These are phyloP conservation scores for Conus betulinus DNA, from an alignment of 1,140 invertebrate species.

Conservation along the genomic window DNA sequence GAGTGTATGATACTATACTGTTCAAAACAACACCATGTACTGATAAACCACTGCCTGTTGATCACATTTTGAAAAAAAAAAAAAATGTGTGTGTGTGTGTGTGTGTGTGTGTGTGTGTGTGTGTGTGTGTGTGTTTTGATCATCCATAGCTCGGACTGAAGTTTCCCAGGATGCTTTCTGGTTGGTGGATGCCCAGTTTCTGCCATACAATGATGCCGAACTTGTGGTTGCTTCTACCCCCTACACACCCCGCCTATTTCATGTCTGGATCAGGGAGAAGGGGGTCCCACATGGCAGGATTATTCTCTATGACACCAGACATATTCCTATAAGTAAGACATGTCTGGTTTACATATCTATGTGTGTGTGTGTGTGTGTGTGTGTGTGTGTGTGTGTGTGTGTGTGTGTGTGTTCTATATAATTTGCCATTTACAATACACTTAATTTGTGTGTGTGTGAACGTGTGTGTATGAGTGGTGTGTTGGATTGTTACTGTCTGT, in stretches of 20 bases:
- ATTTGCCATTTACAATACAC: neutral
- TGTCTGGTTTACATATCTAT: neutral
- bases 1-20: no score
- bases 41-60: no score
- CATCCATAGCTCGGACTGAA: neutral
- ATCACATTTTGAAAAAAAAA: no score
- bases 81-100: neutral
- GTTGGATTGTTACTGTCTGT: no score
- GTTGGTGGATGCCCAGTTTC: conserved; percentile 87
- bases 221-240: conserved; percentile 38
- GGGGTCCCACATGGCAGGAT: conserved; percentile 34
- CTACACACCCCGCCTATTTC: conserved; percentile 27
- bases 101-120: neutral
- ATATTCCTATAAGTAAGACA: neutral
- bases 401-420: neutral
- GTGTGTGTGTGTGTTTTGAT: neutral
- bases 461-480: no score
- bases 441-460: neutral
- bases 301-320: conserved; percentile 15
- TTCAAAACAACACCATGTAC: no score
- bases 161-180: conserved; percentile 77
- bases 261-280: conserved; percentile 12
- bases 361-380: neutral
- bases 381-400: neutral
- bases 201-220: conserved; percentile 78